Evolutionary conservation across 37 sponge, comb jelly and placozoan species (phyloP).

Genomic region (Corticium candelabrum): DNA sequence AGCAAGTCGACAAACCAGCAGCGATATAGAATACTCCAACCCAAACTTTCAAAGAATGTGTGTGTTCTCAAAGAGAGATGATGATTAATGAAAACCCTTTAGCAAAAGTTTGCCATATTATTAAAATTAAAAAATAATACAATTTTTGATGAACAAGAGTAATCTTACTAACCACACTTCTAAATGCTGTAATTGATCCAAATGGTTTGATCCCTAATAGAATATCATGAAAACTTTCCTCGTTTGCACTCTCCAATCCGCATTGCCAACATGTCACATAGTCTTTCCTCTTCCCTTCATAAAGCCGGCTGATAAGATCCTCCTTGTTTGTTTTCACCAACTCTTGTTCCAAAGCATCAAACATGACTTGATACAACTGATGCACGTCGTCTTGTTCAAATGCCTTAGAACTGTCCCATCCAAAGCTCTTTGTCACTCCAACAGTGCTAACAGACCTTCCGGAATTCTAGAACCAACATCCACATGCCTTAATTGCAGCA

Average conservation of each 20-base stretch:
- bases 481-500: no score
- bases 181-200: slow-evolving; percentile 42
- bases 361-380: slow-evolving; percentile 89
- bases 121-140: no score
- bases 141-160: no score
- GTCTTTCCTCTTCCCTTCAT: slow-evolving; percentile 81
- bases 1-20: no score
- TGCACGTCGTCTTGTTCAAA: slow-evolving; percentile 97
- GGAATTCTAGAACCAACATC: no score
- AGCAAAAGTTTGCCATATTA: no score
- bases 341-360: slow-evolving; percentile 89
- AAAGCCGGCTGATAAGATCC: slow-evolving; percentile 76
- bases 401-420: slow-evolving; percentile 91
- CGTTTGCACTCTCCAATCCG: slow-evolving; percentile 60
- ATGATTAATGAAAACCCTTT: no score
- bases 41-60: no score
- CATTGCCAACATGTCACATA: slow-evolving; percentile 96
- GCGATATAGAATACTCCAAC: no score
- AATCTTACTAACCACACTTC: slow-evolving; percentile 58
- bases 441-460: slow-evolving; percentile 86
- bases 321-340: slow-evolving; percentile 57
- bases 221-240: slow-evolving; percentile 74
- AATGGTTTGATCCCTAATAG: slow-evolving; percentile 88
- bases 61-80: no score
- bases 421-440: slow-evolving; percentile 91